These are phyloP conservation scores for Etheostoma nigrum DNA, from an alignment of 2,797 vertebrate genomes.

Conservation along the genomic window DNA sequence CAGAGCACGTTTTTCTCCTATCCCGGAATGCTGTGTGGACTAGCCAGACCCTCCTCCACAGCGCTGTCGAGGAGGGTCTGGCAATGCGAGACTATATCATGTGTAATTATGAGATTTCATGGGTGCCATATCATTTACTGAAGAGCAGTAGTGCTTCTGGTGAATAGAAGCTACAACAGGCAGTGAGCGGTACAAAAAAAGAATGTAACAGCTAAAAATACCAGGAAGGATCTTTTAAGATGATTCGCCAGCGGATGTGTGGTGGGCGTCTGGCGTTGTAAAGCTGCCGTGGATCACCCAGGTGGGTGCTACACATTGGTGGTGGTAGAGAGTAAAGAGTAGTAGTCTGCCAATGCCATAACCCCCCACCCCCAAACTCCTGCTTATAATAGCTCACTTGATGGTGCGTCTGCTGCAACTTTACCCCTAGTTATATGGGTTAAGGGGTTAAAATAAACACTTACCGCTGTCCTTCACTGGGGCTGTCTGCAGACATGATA, in stretches of 20 bases:
- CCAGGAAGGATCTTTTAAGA: neutral
- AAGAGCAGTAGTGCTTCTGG: neutral
- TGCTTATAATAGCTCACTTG: slow-evolving; percentile 34
- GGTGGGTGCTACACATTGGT: neutral
- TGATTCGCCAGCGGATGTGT: neutral
- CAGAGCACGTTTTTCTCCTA: no score
- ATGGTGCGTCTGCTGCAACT: neutral
- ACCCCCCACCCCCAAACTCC: neutral
- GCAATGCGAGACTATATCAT: no score
- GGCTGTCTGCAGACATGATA: slow-evolving; percentile 57
- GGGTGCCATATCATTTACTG: neutral
- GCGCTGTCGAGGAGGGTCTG: no score
- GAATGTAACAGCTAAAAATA: neutral
- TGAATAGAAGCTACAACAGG: neutral
- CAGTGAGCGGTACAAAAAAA: neutral
- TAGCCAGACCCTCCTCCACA: no score
- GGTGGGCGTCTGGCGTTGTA: no score
- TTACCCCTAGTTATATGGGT: neutral
- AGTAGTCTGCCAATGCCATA: neutral
- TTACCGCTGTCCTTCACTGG: slow-evolving; percentile 75
- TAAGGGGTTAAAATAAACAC: slow-evolving; percentile 56
- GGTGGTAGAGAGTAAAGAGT: no score
- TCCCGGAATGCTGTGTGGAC: no score
- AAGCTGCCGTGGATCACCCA: no score
- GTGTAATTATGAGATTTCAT: neutral